Percentiles rank a stretch among this genome's conserved stretches.
phyloP scores from a whole-genome alignment of 2,113 vertebrate species.

The Pavo muticus region DNA sequence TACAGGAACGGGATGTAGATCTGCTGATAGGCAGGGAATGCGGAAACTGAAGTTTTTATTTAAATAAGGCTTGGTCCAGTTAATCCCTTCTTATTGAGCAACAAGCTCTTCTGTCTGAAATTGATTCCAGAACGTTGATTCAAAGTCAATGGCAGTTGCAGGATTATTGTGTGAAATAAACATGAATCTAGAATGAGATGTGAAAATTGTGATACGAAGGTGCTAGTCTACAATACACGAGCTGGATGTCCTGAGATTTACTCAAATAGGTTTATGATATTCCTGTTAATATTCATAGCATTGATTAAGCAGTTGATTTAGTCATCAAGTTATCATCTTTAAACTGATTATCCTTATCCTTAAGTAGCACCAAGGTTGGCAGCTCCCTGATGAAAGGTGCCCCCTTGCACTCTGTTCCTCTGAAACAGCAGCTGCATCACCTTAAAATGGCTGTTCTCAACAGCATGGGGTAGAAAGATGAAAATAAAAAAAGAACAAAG shows the following conservation, averaged over 20 bases:
- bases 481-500: not conserved
- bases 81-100: not conserved
- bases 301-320: not conserved
- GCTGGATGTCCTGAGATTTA: not conserved
- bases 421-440: not conserved
- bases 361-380: not conserved
- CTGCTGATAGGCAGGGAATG: not conserved
- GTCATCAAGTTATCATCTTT: not conserved
- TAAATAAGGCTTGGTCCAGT: not conserved
- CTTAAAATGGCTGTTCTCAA: not conserved
- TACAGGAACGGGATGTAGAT: not conserved
- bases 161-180: not conserved
- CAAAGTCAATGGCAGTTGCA: not conserved
- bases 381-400: not conserved
- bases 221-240: not conserved
- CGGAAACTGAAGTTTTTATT: not conserved
- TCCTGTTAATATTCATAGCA: not conserved
- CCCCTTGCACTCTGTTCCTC: not conserved
- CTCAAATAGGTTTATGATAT: not conserved
- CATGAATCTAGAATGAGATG: not conserved
- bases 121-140: not conserved
- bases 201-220: not conserved
- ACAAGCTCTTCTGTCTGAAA: not conserved
- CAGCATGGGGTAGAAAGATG: not conserved
- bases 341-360: not conserved